phyloP scores from a whole-genome alignment of 2,113 vertebrate genomes.

The Xenopus tropicalis region UCB_Xtro_10.0 CM004447.2:11594501-11595000 shows the following conservation, averaged over 20 bases:
- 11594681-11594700: conserved; percentile 24
- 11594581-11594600: conserved; percentile 32
- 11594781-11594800: conserved; percentile 21
- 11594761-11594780: background rate
- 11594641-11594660: conserved; percentile 44
- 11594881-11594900: background rate
- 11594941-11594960: background rate
- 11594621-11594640: conserved; percentile 39
- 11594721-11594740: conserved; percentile 28
- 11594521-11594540: conserved; percentile 23
- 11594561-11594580: conserved; percentile 21
- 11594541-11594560: conserved; percentile 33
- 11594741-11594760: conserved; percentile 26
- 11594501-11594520: conserved; percentile 28
- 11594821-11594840: conserved; percentile 16
- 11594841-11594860: conserved; percentile 7
- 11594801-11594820: conserved; percentile 31
- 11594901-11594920: conserved; percentile 22
- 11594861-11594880: background rate
- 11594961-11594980: background rate
- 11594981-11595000: background rate
- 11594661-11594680: conserved; percentile 43
- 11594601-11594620: conserved; percentile 45
- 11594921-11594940: conserved; percentile 18
- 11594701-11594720: conserved; percentile 17